These are phyloP conservation scores for Hermaeophaga mercurialis DNA, from an alignment of 2,888 invertebrate species.

Conservation along the genomic window DNA sequence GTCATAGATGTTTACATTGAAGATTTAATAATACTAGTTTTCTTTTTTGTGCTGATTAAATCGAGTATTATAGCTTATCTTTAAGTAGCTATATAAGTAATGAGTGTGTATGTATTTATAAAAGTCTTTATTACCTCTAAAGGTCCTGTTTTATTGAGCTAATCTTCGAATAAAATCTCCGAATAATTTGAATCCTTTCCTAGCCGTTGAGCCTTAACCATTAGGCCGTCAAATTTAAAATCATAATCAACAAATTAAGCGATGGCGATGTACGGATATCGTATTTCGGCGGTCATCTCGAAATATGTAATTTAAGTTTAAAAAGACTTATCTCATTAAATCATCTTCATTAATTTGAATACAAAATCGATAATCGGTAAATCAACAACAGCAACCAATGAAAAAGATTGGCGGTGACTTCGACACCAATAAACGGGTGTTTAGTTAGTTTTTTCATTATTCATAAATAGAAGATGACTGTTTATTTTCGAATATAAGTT, in stretches of 20 bases:
- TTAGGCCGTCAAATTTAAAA: conserved; percentile 17
- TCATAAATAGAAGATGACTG: too few relatives aligned
- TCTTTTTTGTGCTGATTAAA: too few relatives aligned
- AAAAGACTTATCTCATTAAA: conserved; percentile 28
- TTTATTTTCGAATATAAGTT: too few relatives aligned
- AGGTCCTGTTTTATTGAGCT: neutral
- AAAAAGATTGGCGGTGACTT: neutral
- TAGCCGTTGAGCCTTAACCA: conserved; percentile 2
- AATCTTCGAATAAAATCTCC: neutral
- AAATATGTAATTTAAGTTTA: conserved; percentile 22
- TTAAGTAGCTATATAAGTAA: too few relatives aligned
- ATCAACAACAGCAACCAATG: conserved; percentile 15
- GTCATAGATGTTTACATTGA: too few relatives aligned
- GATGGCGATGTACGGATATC: conserved; percentile 19
- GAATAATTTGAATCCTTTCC: neutral
- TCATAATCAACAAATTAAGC: conserved; percentile 22
- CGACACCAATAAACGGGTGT: neutral
- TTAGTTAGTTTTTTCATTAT: too few relatives aligned
- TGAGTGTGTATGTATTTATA: too few relatives aligned
- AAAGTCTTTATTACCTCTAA: too few relatives aligned
- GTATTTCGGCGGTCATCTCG: conserved; percentile 17
- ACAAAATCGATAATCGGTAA: conserved; percentile 33
- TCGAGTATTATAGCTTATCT: too few relatives aligned
- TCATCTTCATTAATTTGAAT: conserved; percentile 35
- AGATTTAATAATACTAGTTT: too few relatives aligned